Evolutionary conservation across 2,888 invertebrate species (phyloP).

Genomic region (Coleophora flavipennella): DNA sequence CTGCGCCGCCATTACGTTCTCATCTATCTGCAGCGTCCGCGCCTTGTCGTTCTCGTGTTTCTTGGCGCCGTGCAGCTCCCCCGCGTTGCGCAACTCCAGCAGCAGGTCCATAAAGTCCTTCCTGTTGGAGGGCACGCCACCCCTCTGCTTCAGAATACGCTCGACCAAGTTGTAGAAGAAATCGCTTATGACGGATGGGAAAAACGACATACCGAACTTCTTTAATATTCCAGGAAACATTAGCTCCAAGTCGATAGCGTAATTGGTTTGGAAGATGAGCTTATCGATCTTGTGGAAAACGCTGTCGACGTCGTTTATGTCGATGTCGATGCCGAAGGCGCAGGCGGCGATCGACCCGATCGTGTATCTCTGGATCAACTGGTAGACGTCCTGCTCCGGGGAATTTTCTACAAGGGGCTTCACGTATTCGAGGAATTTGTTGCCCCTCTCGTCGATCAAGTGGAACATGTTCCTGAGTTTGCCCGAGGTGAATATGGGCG

Average conservation of each 20-base stretch:
- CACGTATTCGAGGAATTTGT: constrained; percentile 26
- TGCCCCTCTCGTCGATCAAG: constrained; percentile 27
- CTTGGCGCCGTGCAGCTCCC: constrained; percentile 19
- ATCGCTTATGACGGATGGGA: constrained; percentile 19
- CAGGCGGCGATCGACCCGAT: constrained; percentile 31
- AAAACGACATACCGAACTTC: constrained; percentile 21
- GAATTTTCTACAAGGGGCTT: background rate
- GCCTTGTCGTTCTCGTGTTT: constrained; percentile 16
- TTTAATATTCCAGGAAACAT: constrained; percentile 34
- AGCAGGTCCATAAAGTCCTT: constrained; percentile 41
- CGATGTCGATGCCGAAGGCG: constrained; percentile 32
- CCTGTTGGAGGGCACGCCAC: constrained; percentile 25
- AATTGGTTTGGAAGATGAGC: constrained; percentile 15
- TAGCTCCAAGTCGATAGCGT: constrained; percentile 24
- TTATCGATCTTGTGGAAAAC: constrained; percentile 14
- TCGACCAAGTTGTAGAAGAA: constrained; percentile 29
- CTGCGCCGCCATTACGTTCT: constrained; percentile 33
- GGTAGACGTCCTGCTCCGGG: constrained; percentile 18
- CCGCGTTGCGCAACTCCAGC: constrained; percentile 25
- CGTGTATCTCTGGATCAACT: constrained; percentile 28
- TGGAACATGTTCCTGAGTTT: constrained; percentile 43
- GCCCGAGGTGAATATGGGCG: constrained; percentile 40
- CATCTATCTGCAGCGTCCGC: constrained; percentile 20
- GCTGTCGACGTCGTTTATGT: constrained; percentile 13
- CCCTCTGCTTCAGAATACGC: constrained; percentile 26